Conservation (phyloP, 2,797 vertebrate genomes). For the Anguilla megastoma region DNA sequence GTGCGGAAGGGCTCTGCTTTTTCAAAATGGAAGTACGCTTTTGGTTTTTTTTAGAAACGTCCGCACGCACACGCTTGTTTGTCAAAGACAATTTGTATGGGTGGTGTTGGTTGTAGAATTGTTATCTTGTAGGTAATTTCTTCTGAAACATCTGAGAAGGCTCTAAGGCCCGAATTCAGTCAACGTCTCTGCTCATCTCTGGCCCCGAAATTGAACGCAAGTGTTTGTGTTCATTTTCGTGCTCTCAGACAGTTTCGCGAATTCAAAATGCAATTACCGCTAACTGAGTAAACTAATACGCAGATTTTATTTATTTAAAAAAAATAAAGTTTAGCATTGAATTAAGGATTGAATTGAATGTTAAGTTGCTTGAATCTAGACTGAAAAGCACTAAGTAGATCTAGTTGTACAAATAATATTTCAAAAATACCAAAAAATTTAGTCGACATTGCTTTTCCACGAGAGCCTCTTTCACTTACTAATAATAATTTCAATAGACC, state of each 20-base stretch:
- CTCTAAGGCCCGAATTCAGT: background rate
- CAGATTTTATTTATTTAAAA: background rate
- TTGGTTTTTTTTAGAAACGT: background rate
- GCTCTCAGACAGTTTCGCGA: background rate
- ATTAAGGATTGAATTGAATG: background rate
- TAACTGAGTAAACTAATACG: background rate
- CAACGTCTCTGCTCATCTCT: background rate
- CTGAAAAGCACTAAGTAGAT: slow-evolving; percentile 19
- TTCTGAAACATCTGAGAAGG: background rate
- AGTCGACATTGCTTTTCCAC: background rate
- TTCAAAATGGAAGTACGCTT: background rate
- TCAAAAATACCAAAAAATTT: background rate
- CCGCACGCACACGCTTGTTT: background rate
- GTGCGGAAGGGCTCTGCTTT: background rate
- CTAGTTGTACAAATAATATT: background rate
- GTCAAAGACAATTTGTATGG: background rate
- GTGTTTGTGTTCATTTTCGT: background rate
- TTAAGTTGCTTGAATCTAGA: background rate
- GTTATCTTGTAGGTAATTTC: background rate
- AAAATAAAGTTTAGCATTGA: background rate
- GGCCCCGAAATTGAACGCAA: background rate
- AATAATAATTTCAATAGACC: background rate
- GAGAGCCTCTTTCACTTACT: background rate
- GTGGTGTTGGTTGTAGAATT: background rate
- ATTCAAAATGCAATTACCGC: background rate